These are phyloP conservation scores for Sarcophilus harrisii DNA, from an alignment of 2,797 vertebrate genomes.

Conservation along the genomic window DNA sequence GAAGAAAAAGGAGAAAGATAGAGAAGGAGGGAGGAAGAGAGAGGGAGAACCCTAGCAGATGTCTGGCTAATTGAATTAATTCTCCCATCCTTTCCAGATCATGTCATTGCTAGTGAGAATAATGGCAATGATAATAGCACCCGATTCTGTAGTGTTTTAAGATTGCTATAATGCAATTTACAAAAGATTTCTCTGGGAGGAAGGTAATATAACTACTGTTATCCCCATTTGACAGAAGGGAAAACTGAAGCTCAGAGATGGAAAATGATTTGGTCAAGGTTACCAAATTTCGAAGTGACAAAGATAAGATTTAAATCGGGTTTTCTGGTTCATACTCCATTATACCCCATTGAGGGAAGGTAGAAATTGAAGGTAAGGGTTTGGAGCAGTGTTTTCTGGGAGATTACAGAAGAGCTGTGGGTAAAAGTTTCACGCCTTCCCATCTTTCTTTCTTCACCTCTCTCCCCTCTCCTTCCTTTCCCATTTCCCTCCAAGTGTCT, in stretches of 20 bases:
- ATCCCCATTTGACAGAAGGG: neutral
- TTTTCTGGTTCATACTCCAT: neutral
- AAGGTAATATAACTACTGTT: neutral
- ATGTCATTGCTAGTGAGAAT: neutral
- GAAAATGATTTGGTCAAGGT: neutral
- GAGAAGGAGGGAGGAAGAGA: neutral
- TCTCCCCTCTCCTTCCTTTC: neutral
- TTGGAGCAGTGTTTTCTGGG: neutral
- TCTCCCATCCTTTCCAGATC: neutral
- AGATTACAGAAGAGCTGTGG: neutral
- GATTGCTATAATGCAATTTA: neutral
- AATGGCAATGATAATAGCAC: neutral
- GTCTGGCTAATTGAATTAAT: neutral
- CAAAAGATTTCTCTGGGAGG: neutral
- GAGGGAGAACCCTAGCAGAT: neutral
- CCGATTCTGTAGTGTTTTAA: neutral
- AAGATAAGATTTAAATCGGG: neutral
- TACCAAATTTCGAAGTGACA: neutral
- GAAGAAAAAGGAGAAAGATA: neutral
- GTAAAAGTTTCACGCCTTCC: neutral
- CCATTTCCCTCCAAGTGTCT: neutral
- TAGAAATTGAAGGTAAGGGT: no score
- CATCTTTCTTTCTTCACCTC: neutral
- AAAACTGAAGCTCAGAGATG: neutral
- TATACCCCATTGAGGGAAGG: neutral